Percentiles rank a stretch among this genome's conserved stretches.
These are phyloP conservation scores for Rhipidura dahli DNA, from an alignment of 2,113 vertebrate genomes.

Conservation along the genomic window DNA sequence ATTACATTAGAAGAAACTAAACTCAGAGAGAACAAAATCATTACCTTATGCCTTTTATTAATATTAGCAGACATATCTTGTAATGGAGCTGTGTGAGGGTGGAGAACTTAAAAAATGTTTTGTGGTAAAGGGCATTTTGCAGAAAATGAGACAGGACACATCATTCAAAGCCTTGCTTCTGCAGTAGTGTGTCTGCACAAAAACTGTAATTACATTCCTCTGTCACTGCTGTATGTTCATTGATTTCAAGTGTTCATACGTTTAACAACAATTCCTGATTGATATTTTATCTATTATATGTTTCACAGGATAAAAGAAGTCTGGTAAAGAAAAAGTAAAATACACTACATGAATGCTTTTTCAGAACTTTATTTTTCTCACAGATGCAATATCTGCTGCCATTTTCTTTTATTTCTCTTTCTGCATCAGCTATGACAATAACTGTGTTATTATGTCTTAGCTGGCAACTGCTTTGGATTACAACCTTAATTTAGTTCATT, in stretches of 20 bases:
- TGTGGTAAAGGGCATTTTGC: slow-evolving; percentile 72
- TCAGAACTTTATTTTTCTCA: neutral
- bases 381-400: neutral
- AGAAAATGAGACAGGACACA: slow-evolving; percentile 82
- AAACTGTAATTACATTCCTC: slow-evolving; percentile 69
- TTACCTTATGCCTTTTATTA: slow-evolving; percentile 6
- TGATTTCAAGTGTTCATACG: neutral
- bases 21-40: neutral
- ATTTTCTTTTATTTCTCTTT: neutral
- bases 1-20: neutral
- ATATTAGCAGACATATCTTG: slow-evolving; percentile 81
- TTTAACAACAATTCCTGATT: neutral
- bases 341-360: neutral
- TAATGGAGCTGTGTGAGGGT: slow-evolving; percentile 83
- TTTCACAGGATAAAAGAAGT: neutral
- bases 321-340: neutral
- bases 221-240: neutral
- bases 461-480: neutral
- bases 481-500: neutral
- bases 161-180: slow-evolving; percentile 79
- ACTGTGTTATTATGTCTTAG: neutral
- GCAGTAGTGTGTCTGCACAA: slow-evolving; percentile 81
- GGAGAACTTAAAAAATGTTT: slow-evolving; percentile 82
- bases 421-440: neutral
- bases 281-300: neutral